Evolutionary conservation across 2,888 invertebrate species (phyloP), one percentile per base, ranked within the genome.

Genomic region (Philereme vetulata): DNA sequence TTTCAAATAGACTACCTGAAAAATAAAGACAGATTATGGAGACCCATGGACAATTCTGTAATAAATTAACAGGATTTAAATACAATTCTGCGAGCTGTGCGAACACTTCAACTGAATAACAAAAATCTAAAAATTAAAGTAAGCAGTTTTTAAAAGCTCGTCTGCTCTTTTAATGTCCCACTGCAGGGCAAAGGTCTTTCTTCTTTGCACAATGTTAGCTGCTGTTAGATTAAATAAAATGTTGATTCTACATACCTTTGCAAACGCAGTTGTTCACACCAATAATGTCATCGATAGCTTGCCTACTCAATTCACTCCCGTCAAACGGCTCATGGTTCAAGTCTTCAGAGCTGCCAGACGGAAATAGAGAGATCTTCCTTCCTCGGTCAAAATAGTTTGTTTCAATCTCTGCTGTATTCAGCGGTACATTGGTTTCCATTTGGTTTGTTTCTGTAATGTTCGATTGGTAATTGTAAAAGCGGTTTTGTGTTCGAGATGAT

Each of bases 261-360:
- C 88, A 88, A 5, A 78, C 80, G 56, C 88, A 88, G 50, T 43
- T 80, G 49, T 79, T 81, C 0, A 78, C 60, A 10, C 76, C 81
- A 38, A 76, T 64, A 4, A 51, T 46, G 7, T 70, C 67, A 21
- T 65, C 51, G 4, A 51, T 54, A 49, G 48, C 48, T 5, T 62
- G 46, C 5, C n/a, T 51, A 6, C 47, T 2, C 50, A 53, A 43
- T 8, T 35, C 11, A 44, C 10, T 49, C 34, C 1, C 9, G n/a
- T 49, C 5, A 9, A 49, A 32, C 3, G 9, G 8, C 10, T 49
- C 36, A 40, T 51, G 34, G 11, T 35, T 11, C 4, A 8, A 9
- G 7, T 5, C 43, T 1, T 47, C 43, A 35, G 47, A 43, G 7
- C 21, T 48, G 7, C 5, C 36, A 4, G 7, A 33, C 5, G 42